Evolutionary conservation across 2,888 invertebrate genomes (phyloP).

Genomic region (Ectemnius cavifrons): DNA sequence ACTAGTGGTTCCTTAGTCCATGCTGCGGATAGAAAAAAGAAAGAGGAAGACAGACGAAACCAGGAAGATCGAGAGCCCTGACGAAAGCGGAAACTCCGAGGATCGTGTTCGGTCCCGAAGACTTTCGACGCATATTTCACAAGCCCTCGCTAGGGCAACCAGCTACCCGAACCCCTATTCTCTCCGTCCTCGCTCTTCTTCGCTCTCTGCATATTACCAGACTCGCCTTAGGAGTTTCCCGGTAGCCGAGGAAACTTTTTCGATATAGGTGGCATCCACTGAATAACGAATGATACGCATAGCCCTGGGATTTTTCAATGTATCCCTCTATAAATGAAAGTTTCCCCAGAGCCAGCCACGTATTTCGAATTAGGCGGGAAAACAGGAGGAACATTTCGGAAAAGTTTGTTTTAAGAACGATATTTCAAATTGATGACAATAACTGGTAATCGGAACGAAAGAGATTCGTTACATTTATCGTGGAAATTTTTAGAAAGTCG

Average conservation of each 20-base stretch:
- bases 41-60: neutral
- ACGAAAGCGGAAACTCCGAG: slow-evolving; percentile 21
- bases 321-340: no score
- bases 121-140: slow-evolving; percentile 45
- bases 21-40: neutral
- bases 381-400: no score
- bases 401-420: no score
- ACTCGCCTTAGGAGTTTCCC: slow-evolving; percentile 4
- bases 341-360: no score
- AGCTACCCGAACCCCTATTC: neutral
- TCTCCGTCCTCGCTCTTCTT: neutral
- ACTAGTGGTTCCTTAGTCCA: neutral
- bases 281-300: slow-evolving; percentile 2
- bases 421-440: no score
- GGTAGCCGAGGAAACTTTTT: no score
- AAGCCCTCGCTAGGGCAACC: neutral
- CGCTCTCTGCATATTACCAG: neutral
- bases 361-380: no score
- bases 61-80: slow-evolving; percentile 18
- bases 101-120: slow-evolving; percentile 33
- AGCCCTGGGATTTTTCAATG: no score
- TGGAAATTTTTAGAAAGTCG: slow-evolving; percentile 33
- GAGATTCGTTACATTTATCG: slow-evolving; percentile 47
- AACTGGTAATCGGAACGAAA: slow-evolving; percentile 4
- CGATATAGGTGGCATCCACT: neutral